phyloP scores from a whole-genome alignment of 1,140 invertebrate genomes.

The Drosophila lini region DNA sequence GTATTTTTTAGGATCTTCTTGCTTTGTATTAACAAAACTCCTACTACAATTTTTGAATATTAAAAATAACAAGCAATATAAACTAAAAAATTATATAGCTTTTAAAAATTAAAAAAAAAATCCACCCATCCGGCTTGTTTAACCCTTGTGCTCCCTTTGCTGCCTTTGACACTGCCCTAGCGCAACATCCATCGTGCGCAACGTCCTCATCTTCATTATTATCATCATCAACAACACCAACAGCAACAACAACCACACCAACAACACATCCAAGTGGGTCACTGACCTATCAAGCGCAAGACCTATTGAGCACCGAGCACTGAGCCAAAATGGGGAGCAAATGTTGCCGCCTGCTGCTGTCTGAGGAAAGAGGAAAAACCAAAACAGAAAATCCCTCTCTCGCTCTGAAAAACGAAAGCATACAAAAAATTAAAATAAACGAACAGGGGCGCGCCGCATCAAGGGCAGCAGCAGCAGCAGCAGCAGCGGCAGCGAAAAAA shows the following conservation, averaged over 20 bases:
- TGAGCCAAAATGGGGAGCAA: conserved; percentile 55
- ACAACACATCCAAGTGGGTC: conserved; percentile 68
- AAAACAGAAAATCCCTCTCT: conserved; percentile 51
- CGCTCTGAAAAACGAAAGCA: conserved; percentile 49
- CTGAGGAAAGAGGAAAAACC: conserved; percentile 31
- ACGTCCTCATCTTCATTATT: conserved; percentile 19
- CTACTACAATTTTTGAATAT: not conserved
- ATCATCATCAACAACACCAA: conserved; percentile 6
- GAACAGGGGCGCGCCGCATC: conserved; percentile 60
- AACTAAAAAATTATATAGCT: not conserved
- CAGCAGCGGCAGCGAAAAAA: conserved; percentile 3
- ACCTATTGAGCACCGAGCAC: conserved; percentile 70
- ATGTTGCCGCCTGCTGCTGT: conserved; percentile 57
- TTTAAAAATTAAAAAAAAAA: not conserved
- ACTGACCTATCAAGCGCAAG: conserved; percentile 81
- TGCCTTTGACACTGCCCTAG: conserved; percentile 54
- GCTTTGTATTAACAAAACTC: not conserved
- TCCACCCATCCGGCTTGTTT: not conserved
- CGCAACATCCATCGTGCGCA: conserved; percentile 45
- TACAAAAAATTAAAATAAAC: conserved; percentile 81
- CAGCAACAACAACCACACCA: conserved; percentile 34
- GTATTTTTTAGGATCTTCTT: too few species aligned
- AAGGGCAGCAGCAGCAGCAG: conserved; percentile 42
- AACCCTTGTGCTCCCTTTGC: conserved; percentile 14
- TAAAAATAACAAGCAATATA: not conserved